Percentiles rank a stretch among this genome's conserved stretches.
These are phyloP conservation scores for Lumbricus terrestris DNA, from an alignment of 2,888 invertebrate genomes.

Conservation along the genomic window DNA sequence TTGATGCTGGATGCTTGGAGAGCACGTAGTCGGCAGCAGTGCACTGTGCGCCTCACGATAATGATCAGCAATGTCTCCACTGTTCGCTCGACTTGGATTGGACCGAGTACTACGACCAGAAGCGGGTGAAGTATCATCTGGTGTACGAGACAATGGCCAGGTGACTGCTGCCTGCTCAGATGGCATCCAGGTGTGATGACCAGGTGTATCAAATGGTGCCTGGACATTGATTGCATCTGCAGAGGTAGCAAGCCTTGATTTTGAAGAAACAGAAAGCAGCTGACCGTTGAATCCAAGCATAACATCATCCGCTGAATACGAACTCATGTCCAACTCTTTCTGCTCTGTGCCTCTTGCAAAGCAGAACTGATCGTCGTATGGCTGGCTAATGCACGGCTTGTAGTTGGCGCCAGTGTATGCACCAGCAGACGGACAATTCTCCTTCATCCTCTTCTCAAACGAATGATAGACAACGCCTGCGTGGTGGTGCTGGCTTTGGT, in stretches of 20 bases:
- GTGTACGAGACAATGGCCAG: background rate
- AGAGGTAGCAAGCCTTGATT: background rate
- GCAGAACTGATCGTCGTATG: background rate
- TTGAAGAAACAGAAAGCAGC: background rate
- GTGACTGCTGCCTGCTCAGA: background rate
- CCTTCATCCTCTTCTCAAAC: background rate
- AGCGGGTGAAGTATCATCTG: background rate
- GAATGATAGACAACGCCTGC: background rate
- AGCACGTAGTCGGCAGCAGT: background rate
- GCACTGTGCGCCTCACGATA: conserved; percentile 9
- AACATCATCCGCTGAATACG: background rate
- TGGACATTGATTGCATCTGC: background rate
- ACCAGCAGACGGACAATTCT: background rate
- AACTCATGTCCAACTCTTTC: background rate
- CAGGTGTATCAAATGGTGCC: background rate
- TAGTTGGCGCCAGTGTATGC: background rate
- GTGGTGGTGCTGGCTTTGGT: background rate
- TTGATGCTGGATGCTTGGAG: background rate
- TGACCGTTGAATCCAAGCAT: background rate
- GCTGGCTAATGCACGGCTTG: background rate
- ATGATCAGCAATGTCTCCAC: conserved; percentile 11
- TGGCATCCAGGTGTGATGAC: background rate
- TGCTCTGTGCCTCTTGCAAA: background rate
- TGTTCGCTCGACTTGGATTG: background rate
- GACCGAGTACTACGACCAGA: conserved; percentile 6